phyloP scores from a whole-genome alignment of 2,113 vertebrate species.

The Sapayoa aenigma region DNA sequence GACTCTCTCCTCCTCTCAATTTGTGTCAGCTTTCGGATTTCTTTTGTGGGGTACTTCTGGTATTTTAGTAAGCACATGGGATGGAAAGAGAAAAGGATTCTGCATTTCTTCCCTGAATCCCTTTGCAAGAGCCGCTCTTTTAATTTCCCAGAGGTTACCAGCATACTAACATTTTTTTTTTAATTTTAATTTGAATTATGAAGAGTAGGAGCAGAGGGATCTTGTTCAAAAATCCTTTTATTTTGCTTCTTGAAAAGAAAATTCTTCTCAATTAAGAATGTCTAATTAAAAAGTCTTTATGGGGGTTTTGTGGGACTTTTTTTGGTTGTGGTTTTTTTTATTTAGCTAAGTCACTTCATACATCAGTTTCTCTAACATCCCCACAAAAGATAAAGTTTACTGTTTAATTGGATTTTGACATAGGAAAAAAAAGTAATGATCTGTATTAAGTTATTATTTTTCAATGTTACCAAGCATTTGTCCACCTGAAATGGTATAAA shows the following conservation, averaged over 20 bases:
- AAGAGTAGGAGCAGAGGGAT: neutral
- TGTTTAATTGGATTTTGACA: slow-evolving; percentile 2
- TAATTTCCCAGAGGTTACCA: slow-evolving; percentile 53
- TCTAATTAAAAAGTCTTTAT: slow-evolving; percentile 28
- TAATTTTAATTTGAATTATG: slow-evolving; percentile 45
- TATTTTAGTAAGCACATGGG: neutral
- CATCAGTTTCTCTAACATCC: neutral
- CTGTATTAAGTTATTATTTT: slow-evolving; percentile 19
- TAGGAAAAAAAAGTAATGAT: neutral
- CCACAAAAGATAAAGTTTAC: slow-evolving; percentile 5
- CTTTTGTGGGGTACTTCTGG: neutral
- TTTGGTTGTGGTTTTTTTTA: neutral
- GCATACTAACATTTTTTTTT: neutral
- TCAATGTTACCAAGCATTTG: neutral
- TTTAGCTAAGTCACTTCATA: neutral
- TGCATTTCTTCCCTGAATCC: neutral
- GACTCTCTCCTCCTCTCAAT: neutral
- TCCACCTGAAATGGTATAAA: slow-evolving; percentile 3
- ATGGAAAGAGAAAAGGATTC: neutral
- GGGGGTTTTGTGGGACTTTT: neutral
- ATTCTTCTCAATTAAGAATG: slow-evolving; percentile 30
- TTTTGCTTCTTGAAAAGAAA: neutral
- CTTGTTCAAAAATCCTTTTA: neutral
- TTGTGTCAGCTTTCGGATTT: neutral
- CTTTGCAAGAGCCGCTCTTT: neutral